A percentile compares a stretch with the other conserved stretches of the same genome.
These are phyloP conservation scores for Hippocampus zosterae DNA, from an alignment of 2,113 vertebrate species.

Conservation along the genomic window DNA sequence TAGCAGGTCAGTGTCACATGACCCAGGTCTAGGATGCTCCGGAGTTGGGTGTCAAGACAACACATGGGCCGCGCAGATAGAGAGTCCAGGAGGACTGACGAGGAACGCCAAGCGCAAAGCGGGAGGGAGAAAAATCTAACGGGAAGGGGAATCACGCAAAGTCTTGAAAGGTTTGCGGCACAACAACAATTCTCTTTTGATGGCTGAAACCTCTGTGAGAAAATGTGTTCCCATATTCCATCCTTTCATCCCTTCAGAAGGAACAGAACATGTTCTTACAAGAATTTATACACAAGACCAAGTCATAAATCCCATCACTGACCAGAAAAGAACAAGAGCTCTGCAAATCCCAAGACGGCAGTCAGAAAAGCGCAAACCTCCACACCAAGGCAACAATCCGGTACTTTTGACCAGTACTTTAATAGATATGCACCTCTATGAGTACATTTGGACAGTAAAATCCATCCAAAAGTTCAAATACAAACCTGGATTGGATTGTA, in stretches of 20 bases:
- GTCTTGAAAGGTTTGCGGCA: slow-evolving; percentile 17
- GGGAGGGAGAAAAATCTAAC: slow-evolving; percentile 1
- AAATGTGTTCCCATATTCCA: slow-evolving; percentile 46
- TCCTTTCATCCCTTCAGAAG: slow-evolving; percentile 32
- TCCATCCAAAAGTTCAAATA: no score
- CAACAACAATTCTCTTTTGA: slow-evolving; percentile 32
- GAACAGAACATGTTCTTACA: slow-evolving; percentile 13
- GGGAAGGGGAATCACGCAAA: slow-evolving; percentile 5
- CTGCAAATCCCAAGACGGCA: neutral
- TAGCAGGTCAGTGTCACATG: slow-evolving; percentile 65
- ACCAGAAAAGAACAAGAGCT: neutral
- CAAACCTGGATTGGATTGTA: no score
- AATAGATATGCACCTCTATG: neutral
- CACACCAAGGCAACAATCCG: neutral
- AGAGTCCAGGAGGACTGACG: slow-evolving; percentile 27
- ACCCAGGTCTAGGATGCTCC: slow-evolving; percentile 57
- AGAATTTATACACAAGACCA: neutral
- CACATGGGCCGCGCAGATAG: slow-evolving; percentile 49
- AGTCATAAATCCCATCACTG: neutral
- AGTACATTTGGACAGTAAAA: no score
- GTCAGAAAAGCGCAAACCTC: neutral
- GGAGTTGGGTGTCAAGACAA: slow-evolving; percentile 55
- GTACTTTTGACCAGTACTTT: neutral
- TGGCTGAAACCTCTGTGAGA: slow-evolving; percentile 33
- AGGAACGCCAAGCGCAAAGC: slow-evolving; percentile 6